Base-by-base conservation (phyloP, 2,888 invertebrate species). In the Petrolisthes cinctipes region DNA sequence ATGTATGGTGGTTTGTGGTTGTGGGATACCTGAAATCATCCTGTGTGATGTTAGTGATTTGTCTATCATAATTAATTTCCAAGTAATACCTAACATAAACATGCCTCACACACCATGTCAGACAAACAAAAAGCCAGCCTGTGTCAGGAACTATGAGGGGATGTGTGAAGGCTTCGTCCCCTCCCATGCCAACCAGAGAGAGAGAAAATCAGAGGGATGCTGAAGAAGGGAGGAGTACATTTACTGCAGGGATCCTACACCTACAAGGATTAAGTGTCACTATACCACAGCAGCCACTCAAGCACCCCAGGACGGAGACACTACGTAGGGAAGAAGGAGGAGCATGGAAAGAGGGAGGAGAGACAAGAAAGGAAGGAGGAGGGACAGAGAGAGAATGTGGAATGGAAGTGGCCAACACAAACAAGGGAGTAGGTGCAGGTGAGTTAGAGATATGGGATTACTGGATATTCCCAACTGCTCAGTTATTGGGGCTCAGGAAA, bases 321-420 rank as follows among this genome's bases (percentile, higher is more conserved):
- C 71, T 71, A 6, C 14, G 71, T 14, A 71, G 71, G 71, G 71
- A 71, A 20, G 71, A 71, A 71, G 71, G 71, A 71, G 71, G 20
- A 6, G n/a, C 71, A n/a, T 71, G 71, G 71, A 71, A 20, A n/a
- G 71, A n/a, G 20, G 20, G 71, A n/a, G 71, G 71, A n/a, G 71
- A 71, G 17, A 20, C 71, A 71, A n/a, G 71, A 4, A 14, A 20
- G 71, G 71, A 71, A 20, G 20, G 20, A n/a, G 61, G 61, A 61
- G 9, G 61, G 11, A 61, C 61, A 61, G 61, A 61, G 61, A 61
- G 17, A 11, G n/a, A 20, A 71, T 11, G 71, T n/a, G 71, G 37
- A 37, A 37, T 71, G 71, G 71, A 71, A n/a, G 71, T 37, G 37
- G 37, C 37, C 37, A 37, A 37, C 2, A 37, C 37, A 37, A 37